Base-by-base conservation (phyloP, 2,797 vertebrate species). In the Pagetopsis macropterus region DNA sequence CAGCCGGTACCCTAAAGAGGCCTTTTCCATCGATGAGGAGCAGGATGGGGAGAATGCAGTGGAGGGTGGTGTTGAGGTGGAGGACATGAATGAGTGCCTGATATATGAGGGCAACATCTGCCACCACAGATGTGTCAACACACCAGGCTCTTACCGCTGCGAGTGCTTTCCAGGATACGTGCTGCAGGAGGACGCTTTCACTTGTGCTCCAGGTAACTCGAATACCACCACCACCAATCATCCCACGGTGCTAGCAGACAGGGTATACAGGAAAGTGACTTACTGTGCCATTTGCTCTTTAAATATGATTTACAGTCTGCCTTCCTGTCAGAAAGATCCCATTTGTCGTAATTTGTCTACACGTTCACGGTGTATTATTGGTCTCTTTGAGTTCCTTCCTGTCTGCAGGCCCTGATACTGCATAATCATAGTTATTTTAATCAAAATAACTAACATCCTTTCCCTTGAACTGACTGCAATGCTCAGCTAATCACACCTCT, bases 61-160 rank as follows among this genome's bases (percentile, higher is more conserved):
- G 72, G 95, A 96, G 0, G 94, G 94, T 51, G 89, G 88, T 0
- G 33, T 82, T 7, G 78, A 88, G 0, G 94, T 94, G 40, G 95
- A 96, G 52, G 96, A 98, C 84, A 94, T 96, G 86, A 95, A 97
- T 1, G 96, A 97, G 89, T 98, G 97, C 52, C 90, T 94, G 67
- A 82, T 96, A 11, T 93, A 97, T 0, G 89, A 93, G 0, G 95
- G 94, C 61, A 94, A 91, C 49, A 91, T 97, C 84, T 98, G 97
- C 82, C 79, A 92, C 46, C 94, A 95, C 68, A 83, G 54, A 72
- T 94, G 94, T 66, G 81, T 97, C 90, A 98, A 98, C 90, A 97
- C 95, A 0, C 93, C 90, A 11, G 96, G 95, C 66, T 97, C 97
- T 48, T 98, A 93, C 85, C 93, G 83, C 67, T 98, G 96, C 3